These are phyloP conservation scores for Cardiocondyla obscurior DNA, from an alignment of 1,140 invertebrate genomes.

Conservation along the genomic window DNA sequence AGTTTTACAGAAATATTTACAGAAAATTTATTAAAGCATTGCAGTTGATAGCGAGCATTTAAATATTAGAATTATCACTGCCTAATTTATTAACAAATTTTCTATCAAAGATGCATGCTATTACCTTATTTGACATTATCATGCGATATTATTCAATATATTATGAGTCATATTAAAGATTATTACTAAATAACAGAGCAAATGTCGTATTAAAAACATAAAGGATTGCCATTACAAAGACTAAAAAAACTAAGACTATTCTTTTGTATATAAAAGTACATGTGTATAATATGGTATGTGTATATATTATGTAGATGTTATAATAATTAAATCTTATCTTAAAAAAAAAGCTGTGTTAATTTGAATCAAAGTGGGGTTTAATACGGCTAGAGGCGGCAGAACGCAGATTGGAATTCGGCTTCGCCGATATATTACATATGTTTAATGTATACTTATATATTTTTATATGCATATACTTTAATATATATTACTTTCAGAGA, in stretches of 20 bases:
- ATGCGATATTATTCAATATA: conserved; percentile 58
- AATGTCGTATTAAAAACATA: conserved; percentile 29
- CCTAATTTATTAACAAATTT: conserved; percentile 67
- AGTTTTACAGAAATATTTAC: conserved; percentile 63
- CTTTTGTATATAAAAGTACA: conserved; percentile 64
- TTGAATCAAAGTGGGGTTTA: no score
- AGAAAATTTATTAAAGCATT: conserved; percentile 59
- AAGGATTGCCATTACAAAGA: conserved; percentile 61
- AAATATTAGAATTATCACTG: conserved; percentile 71
- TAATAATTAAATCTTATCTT: no score
- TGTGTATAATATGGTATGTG: conserved; percentile 64
- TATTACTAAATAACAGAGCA: conserved; percentile 52
- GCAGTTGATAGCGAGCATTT: conserved; percentile 65
- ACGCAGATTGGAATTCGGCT: no score
- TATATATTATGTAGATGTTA: conserved; percentile 70
- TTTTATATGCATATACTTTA: no score
- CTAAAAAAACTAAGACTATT: conserved; percentile 38
- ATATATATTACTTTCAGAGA: no score
- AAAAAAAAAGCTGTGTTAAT: no score
- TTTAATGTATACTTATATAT: no score
- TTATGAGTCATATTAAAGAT: conserved; percentile 52
- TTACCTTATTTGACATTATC: conserved; percentile 61
- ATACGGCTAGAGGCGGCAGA: no score
- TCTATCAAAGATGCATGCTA: conserved; percentile 56
- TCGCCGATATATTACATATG: no score